Base-by-base conservation (phyloP, 2,888 invertebrate genomes). In the Cinara cedri region DNA sequence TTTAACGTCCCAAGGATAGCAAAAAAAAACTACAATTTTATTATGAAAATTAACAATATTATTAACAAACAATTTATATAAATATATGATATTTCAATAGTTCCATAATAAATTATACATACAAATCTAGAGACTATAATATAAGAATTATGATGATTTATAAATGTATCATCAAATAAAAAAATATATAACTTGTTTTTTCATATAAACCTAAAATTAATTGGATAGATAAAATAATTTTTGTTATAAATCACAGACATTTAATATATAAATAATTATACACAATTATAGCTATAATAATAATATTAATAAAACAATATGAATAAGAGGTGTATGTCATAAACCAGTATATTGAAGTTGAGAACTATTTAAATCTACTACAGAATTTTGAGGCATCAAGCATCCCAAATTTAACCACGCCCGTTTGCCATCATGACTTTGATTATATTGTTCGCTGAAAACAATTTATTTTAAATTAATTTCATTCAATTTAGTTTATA, bases 241-340 rank as follows among this genome's bases (percentile, higher is more conserved):
- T 76, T 6, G 46, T 66, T 76, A 66, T 68, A 76, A 76, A 76
- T 76, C 76, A 76, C 76, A 76, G 76, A 76, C 66, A 19, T 66
- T 76, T 57, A 68, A 66, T 42, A 65, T 63, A 49, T 49, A 21
- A 51, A 51, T 72, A 46, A 62, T 51, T 42, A 51, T 72, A 42
- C 65, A 44, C 42, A 49, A 26, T 26, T 26, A 76, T 55, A 24
- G 8, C 13, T 26, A 24, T 21, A 26, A 60, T 60, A 55, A 57
- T 57, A 57, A 13, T 68, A 68, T 46, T 51, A 68, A 46, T 46
- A 46, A 68, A 68, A 46, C n/a, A 68, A 68, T 49, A 68, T 19
- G 66, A 57, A 68, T 46, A 68, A 66, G 13, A 46, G 19, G 57
- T 66, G 14, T 57, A 60, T 78, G 78, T 78, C 78, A 78, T 78